These are phyloP conservation scores for Vicugna pacos DNA, from an alignment of 2,113 vertebrate genomes.

Conservation along the genomic window DNA sequence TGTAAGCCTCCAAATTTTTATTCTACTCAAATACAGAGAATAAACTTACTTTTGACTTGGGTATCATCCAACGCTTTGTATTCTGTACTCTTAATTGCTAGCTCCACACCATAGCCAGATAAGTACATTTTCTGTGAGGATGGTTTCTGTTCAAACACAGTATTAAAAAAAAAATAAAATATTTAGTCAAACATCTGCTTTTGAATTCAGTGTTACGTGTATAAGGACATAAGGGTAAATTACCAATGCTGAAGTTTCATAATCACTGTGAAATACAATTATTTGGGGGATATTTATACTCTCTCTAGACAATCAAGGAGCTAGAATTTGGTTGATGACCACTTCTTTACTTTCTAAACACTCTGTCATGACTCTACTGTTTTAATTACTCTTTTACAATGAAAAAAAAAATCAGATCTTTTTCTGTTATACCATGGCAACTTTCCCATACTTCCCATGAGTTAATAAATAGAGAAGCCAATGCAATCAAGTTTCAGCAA, in stretches of 20 bases:
- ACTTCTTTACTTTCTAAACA: constrained; percentile 15
- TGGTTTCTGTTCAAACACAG: constrained; percentile 87
- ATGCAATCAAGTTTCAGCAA: neutral
- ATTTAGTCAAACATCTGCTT: neutral
- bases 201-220: constrained; percentile 2
- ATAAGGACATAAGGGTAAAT: neutral
- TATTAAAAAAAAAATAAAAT: constrained; percentile 62
- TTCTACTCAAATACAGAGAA: neutral
- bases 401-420: neutral
- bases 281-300: neutral
- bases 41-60: constrained; percentile 92
- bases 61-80: constrained; percentile 97
- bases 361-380: neutral
- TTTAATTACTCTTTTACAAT: constrained; percentile 4
- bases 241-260: neutral
- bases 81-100: constrained; percentile 98
- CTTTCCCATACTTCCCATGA: neutral
- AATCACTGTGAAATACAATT: constrained; percentile 17
- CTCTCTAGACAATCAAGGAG: neutral
- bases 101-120: constrained; percentile 97
- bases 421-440: neutral
- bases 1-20: neutral
- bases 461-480: constrained; percentile 28
- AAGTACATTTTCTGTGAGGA: constrained; percentile 92
- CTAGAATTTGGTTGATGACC: neutral